These are phyloP conservation scores for Gasterosteus aculeatus DNA, from an alignment of 2,113 vertebrate species.

Conservation along the genomic window DNA sequence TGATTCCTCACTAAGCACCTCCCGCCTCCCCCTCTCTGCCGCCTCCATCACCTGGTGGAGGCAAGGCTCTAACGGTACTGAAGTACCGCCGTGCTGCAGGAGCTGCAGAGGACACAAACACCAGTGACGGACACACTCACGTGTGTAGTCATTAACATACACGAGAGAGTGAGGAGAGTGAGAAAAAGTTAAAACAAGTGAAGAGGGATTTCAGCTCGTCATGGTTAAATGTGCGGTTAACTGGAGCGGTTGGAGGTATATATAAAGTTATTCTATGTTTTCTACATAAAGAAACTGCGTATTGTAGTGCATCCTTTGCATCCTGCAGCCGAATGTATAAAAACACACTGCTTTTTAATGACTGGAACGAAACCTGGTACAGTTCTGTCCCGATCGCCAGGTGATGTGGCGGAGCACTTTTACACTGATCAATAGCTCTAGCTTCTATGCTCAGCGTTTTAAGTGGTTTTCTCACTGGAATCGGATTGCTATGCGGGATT, in stretches of 20 bases:
- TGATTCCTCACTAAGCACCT: constrained; percentile 79
- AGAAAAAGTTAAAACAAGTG: no score
- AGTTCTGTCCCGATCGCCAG: no score
- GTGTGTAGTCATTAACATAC: not conserved
- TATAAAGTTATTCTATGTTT: not conserved
- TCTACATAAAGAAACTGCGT: not conserved
- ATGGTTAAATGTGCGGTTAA: not conserved
- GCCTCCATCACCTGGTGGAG: constrained; percentile 82
- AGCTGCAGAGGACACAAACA: constrained; percentile 79
- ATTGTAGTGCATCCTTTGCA: not conserved
- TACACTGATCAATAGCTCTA: not conserved
- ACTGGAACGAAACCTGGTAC: no score
- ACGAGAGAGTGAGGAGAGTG: not conserved
- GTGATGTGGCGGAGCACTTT: not conserved
- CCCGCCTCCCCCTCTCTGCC: constrained; percentile 78
- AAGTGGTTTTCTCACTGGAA: not conserved
- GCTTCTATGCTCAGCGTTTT: not conserved
- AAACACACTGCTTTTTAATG: not conserved
- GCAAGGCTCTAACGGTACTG: constrained; percentile 80
- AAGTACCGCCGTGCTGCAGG: constrained; percentile 79
- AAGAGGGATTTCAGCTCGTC: not conserved
- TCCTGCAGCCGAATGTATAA: not conserved
- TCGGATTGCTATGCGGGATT: not conserved
- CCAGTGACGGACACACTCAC: not conserved
- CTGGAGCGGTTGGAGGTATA: not conserved